phyloP scores from a whole-genome alignment of 2,888 invertebrate genomes.

The Argyra leucocephala region DNA sequence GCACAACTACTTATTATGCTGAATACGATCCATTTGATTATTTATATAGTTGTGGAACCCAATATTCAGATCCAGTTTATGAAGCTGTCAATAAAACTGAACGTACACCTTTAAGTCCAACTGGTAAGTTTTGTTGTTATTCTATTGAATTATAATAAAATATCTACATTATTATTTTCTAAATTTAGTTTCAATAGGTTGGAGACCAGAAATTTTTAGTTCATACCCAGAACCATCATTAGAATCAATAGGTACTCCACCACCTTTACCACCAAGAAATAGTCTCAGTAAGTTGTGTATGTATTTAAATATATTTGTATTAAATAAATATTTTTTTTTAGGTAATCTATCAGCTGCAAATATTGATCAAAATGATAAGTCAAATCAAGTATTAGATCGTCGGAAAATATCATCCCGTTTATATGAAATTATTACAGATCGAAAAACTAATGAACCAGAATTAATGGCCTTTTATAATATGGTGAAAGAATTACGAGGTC shows the following conservation, averaged over 20 bases:
- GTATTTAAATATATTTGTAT: neutral
- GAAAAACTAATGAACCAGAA: slow-evolving; percentile 63
- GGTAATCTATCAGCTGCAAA: neutral
- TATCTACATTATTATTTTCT: slow-evolving; percentile 4
- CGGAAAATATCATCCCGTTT: slow-evolving; percentile 50
- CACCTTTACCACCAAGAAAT: slow-evolving; percentile 55
- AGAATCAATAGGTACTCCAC: slow-evolving; percentile 38
- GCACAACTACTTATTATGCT: slow-evolving; percentile 59
- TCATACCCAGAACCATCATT: slow-evolving; percentile 18
- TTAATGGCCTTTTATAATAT: slow-evolving; percentile 72
- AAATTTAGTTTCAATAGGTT: slow-evolving; percentile 34
- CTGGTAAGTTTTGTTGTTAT: slow-evolving; percentile 27
- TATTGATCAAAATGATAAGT: slow-evolving; percentile 21
- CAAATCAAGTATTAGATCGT: slow-evolving; percentile 31
- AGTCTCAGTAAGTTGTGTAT: slow-evolving; percentile 26
- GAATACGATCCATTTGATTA: slow-evolving; percentile 73
- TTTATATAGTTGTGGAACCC: slow-evolving; percentile 56
- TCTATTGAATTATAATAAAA: neutral
- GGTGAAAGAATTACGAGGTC: slow-evolving; percentile 68
- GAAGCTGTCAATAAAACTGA: slow-evolving; percentile 56
- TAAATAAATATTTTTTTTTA: neutral
- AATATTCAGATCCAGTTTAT: slow-evolving; percentile 61
- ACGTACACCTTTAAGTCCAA: slow-evolving; percentile 46
- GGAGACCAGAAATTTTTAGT: slow-evolving; percentile 33
- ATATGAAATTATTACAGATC: slow-evolving; percentile 63